These are phyloP conservation scores for Lasioglossum leucozonium DNA, from an alignment of 2,888 invertebrate genomes.

Conservation along the genomic window DNA sequence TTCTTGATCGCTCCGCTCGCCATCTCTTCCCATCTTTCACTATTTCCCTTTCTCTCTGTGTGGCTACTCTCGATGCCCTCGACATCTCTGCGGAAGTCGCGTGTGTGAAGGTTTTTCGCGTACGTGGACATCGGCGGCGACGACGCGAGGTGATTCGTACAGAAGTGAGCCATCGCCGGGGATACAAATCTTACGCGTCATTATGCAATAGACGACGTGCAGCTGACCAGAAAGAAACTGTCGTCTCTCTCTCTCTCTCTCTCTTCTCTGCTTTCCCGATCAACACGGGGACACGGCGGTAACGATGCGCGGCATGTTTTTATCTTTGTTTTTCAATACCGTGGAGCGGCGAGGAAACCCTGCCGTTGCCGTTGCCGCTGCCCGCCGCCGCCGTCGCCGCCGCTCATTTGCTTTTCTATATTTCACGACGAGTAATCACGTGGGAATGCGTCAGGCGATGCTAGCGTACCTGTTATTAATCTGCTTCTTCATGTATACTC, in stretches of 20 bases:
- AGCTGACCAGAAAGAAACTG: conserved; percentile 58
- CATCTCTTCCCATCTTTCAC: conserved; percentile 12
- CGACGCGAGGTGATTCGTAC: conserved; percentile 51
- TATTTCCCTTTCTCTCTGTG: conserved; percentile 46
- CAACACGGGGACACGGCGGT: conserved; percentile 56
- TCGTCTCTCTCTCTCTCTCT: background rate
- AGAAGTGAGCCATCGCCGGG: conserved; percentile 50
- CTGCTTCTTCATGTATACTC: conserved; percentile 30
- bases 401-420: conserved; percentile 33
- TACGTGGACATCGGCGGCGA: conserved; percentile 63
- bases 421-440: conserved; percentile 73
- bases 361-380: conserved; percentile 29
- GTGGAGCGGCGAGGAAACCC: conserved; percentile 53
- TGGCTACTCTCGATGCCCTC: conserved; percentile 54
- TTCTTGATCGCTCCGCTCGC: background rate
- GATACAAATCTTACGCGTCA: conserved; percentile 78
- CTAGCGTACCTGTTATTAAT: conserved; percentile 62
- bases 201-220: conserved; percentile 81
- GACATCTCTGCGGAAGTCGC: conserved; percentile 64
- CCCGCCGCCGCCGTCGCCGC: background rate
- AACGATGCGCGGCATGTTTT: conserved; percentile 66
- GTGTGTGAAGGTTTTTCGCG: conserved; percentile 64
- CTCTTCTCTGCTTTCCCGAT: conserved; percentile 28
- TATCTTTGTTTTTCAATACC: conserved; percentile 67
- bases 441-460: conserved; percentile 78